Evolutionary conservation across 2,113 vertebrate species (phyloP).

Genomic region (Chlamydotis undulata): DNA sequence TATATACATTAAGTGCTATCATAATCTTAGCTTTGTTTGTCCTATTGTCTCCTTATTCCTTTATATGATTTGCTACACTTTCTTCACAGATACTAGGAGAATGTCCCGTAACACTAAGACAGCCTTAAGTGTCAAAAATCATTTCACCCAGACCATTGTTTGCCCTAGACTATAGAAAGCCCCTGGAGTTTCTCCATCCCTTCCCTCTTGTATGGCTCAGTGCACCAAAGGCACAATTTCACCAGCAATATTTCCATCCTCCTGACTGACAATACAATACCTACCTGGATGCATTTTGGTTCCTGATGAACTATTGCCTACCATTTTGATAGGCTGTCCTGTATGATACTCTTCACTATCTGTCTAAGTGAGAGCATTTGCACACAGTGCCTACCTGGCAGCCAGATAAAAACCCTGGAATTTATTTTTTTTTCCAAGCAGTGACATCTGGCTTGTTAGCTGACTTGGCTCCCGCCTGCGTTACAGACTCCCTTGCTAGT

Average conservation of each 20-base stretch:
- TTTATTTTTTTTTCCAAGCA: not conserved
- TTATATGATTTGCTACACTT: not conserved
- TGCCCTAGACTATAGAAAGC: not conserved
- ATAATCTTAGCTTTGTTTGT: not conserved
- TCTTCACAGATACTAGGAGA: not conserved
- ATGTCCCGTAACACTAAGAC: not conserved
- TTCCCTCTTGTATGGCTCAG: not conserved
- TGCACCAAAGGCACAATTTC: not conserved
- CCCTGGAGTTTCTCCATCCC: not conserved
- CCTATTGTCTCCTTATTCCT: not conserved
- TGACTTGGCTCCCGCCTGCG: not conserved
- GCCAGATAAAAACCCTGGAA: not conserved
- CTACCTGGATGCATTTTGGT: not conserved
- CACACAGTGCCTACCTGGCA: slow-evolving; percentile 24
- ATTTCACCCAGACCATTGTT: not conserved
- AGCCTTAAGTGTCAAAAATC: not conserved
- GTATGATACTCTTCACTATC: not conserved
- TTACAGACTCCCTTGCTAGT: not conserved
- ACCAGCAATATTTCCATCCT: not conserved
- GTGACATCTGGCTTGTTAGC: slow-evolving; percentile 58
- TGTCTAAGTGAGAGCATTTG: not conserved
- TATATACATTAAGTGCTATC: not conserved
- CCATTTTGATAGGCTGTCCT: not conserved
- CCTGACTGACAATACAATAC: not conserved
- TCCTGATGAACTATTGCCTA: not conserved